A percentile compares a stretch with the other conserved stretches of the same genome.
These are phyloP conservation scores for Drosophila sp. DNA, from an alignment of 1,140 invertebrate genomes.

Conservation along the genomic window DNA sequence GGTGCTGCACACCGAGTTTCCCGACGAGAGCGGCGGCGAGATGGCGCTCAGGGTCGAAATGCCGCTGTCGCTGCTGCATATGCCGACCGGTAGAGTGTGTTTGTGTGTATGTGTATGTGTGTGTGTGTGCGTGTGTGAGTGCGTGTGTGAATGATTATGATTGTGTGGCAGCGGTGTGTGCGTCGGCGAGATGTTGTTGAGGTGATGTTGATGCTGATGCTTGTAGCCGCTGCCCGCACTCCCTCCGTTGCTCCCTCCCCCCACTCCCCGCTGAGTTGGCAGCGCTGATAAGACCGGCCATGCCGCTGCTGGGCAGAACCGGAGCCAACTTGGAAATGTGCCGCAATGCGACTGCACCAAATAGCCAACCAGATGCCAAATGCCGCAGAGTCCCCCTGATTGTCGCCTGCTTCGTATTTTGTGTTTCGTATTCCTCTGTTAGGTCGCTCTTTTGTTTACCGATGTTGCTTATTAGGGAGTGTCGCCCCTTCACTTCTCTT, in stretches of 20 bases:
- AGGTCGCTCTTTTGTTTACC: slow-evolving; percentile 21
- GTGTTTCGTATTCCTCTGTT: not conserved
- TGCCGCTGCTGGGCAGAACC: slow-evolving; percentile 74
- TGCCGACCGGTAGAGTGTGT: slow-evolving; percentile 61
- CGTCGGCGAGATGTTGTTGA: slow-evolving; percentile 81
- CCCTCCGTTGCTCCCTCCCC: slow-evolving; percentile 42
- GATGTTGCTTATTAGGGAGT: slow-evolving; percentile 14
- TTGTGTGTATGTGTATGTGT: slow-evolving; percentile 24
- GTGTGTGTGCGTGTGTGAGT: slow-evolving; percentile 14
- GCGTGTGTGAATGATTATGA: slow-evolving; percentile 16
- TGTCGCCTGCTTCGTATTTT: slow-evolving; percentile 9
- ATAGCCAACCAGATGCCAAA: not conserved
- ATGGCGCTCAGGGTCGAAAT: slow-evolving; percentile 77
- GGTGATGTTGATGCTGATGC: slow-evolving; percentile 55
- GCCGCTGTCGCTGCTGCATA: slow-evolving; percentile 80
- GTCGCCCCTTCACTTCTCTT: not conserved
- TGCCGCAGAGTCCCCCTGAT: slow-evolving; percentile 7
- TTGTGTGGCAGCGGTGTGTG: slow-evolving; percentile 46
- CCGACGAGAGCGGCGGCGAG: slow-evolving; percentile 72
- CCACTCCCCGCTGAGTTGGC: slow-evolving; percentile 38
- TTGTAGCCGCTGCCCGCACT: slow-evolving; percentile 34
- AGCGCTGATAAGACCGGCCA: slow-evolving; percentile 63
- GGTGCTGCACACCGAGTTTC: slow-evolving; percentile 49
- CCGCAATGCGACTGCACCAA: not conserved
- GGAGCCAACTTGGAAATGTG: slow-evolving; percentile 73